Conservation (phyloP, 2,888 invertebrate genomes). For the Hirtodrosophila duncani region DNA sequence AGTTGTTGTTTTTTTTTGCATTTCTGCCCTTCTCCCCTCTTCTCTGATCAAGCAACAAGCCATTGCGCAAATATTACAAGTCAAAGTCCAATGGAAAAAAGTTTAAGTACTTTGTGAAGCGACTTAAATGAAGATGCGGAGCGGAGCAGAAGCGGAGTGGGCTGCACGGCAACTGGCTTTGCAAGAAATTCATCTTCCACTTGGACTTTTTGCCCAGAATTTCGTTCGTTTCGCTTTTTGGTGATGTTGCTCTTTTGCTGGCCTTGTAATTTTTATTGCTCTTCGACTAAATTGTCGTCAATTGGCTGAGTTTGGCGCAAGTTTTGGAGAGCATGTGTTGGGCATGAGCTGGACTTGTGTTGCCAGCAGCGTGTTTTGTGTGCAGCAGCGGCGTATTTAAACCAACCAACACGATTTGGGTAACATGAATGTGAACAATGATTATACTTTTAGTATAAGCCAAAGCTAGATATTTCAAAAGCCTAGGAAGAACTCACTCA, state of each 20-base stretch:
- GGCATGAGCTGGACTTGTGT: no score
- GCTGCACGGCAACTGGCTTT: background rate
- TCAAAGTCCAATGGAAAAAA: constrained; percentile 46
- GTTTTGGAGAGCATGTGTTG: constrained; percentile 26
- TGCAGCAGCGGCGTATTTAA: no score
- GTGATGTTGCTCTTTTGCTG: background rate
- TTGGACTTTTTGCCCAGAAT: constrained; percentile 40
- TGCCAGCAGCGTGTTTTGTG: background rate
- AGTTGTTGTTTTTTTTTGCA: background rate
- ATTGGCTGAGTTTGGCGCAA: constrained; percentile 44
- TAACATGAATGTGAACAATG: no score
- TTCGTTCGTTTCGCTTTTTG: constrained; percentile 20
- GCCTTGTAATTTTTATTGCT: constrained; percentile 18
- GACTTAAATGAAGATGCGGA: background rate
- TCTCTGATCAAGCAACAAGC: constrained; percentile 23
- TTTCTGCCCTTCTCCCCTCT: constrained; percentile 9
- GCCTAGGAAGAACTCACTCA: no score
- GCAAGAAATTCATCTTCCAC: constrained; percentile 28
- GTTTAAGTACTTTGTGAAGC: constrained; percentile 2
- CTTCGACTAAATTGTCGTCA: constrained; percentile 47
- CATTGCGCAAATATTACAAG: constrained; percentile 46
- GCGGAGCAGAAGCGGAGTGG: no score
- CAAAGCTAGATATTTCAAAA: no score
- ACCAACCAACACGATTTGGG: no score
- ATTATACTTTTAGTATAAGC: no score